phyloP scores from a whole-genome alignment of 2,113 vertebrate species.

The Syngnathus scovelli region DNA sequence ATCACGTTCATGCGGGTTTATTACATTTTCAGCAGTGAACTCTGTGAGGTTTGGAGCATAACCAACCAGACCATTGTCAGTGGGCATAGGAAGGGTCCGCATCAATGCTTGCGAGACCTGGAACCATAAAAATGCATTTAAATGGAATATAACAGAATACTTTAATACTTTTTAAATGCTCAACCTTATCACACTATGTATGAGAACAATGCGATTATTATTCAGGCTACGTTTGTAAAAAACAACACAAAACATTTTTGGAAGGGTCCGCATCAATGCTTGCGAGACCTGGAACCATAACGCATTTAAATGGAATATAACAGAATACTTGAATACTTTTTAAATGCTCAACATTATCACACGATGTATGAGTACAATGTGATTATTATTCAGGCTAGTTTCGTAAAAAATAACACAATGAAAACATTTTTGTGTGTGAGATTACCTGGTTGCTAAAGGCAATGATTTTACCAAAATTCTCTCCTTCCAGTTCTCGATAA shows the following conservation, averaged over 20 bases:
- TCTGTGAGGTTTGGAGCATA: constrained; percentile 4
- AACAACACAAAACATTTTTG: background rate
- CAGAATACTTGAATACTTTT: no score
- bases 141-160: background rate
- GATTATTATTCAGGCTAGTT: background rate
- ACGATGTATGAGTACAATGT: no score
- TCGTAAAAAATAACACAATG: background rate
- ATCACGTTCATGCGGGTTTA: constrained; percentile 37
- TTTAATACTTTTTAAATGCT: background rate
- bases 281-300: constrained; percentile 71
- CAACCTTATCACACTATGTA: no score
- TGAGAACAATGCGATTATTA: no score
- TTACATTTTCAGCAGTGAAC: background rate
- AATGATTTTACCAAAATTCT: constrained; percentile 76
- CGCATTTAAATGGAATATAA: background rate
- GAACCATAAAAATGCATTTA: background rate
- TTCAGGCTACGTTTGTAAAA: background rate
- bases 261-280: constrained; percentile 83
- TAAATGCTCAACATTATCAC: no score
- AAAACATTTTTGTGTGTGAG: background rate
- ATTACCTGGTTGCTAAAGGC: constrained; percentile 79
- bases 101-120: constrained; percentile 85
- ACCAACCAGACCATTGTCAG: constrained; percentile 16
- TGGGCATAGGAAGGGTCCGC: constrained; percentile 73
- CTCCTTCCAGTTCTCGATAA: constrained; percentile 40